Base-by-base conservation (phyloP, 30 jellyfish, hydroid and myxozoan genomes). In the Aurelia sp. region DNA sequence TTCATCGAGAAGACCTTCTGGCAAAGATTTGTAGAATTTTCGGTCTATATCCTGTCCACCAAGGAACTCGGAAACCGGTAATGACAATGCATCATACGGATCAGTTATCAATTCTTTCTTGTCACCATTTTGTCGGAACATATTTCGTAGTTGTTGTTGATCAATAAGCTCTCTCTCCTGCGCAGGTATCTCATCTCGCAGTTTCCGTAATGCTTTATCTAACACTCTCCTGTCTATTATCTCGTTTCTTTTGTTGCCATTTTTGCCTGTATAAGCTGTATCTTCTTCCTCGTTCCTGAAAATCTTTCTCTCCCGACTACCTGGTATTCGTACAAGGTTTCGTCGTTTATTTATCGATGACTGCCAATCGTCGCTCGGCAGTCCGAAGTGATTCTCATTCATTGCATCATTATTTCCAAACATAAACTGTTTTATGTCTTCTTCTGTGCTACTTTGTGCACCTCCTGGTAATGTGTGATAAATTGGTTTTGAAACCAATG, bases 401-500 rank as follows among this genome's bases (percentile, higher is more conserved):
- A 16, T 30, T 11, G 40, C 80, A 3, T 72, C 82, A 41, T 63
- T 72, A 44, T 65, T 58, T 18, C 82, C 82, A 31, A 84, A 84
- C 93, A 84, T 84, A 40, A 72, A 84, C 72, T 84, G 82, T 47
- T 73, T 84, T 12, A 70, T 53, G 13, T 84, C 88, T 7, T 84
- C 76, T 21, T 84, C 93, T 13, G 93, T 18, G 18, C 68, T 67
- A 21, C 55, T 81, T 10, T 48, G 24, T 11, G 9, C 41, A 8
- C 82, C 74, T 9, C 57, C 85, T 57, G 88, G 88, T 22, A 72
- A 27, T 13, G 69, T 55, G 88, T 94, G 98, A 58, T 78, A 78
- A 13, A 94, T 89, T 18, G 98, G 98, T 72, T 94, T 94, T 8
- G 98, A 94, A 27, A 94, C 74, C 9, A 94, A 62, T 11, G 96